Conservation (phyloP, 2,888 invertebrate genomes). For the Clepsis dumicolana region DNA sequence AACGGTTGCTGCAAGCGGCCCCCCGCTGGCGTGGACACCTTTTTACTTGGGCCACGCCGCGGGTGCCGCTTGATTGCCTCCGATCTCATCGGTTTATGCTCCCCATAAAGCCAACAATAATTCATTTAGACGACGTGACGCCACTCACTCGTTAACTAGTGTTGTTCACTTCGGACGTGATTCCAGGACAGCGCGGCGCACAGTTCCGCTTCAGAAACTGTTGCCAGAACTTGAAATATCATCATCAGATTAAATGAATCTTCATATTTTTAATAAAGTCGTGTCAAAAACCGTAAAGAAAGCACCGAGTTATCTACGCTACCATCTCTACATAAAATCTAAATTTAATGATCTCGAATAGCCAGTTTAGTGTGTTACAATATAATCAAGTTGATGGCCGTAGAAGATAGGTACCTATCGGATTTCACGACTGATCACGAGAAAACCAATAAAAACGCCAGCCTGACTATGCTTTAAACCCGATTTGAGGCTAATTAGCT, state of each 20-base stretch:
- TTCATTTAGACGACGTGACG: constrained; percentile 86
- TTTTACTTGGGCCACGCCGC: constrained; percentile 80
- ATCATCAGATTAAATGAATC: constrained; percentile 43
- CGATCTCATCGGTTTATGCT: constrained; percentile 85
- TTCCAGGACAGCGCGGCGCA: constrained; percentile 52
- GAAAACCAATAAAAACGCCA: constrained; percentile 44
- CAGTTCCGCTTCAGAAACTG: constrained; percentile 54
- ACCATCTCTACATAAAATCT: constrained; percentile 43
- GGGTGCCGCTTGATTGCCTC: constrained; percentile 85
- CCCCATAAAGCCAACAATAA: constrained; percentile 85
- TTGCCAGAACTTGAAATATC: constrained; percentile 57
- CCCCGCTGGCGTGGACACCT: constrained; percentile 78
- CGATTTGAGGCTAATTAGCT: constrained; percentile 44
- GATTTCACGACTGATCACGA: constrained; percentile 44
- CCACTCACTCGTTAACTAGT: constrained; percentile 84
- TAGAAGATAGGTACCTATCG: constrained; percentile 39
- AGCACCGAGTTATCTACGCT: constrained; percentile 42
- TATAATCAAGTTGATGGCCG: constrained; percentile 44
- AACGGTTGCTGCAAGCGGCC: constrained; percentile 72
- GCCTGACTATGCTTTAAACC: constrained; percentile 38
- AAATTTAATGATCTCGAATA: constrained; percentile 45
- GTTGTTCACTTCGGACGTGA: constrained; percentile 65
- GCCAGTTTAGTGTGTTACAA: constrained; percentile 46
- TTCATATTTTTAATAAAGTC: constrained; percentile 33
- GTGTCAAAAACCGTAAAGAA: constrained; percentile 42